phyloP scores from a whole-genome alignment of 2,113 vertebrate species.

The Pseudopipra pipra region DNA sequence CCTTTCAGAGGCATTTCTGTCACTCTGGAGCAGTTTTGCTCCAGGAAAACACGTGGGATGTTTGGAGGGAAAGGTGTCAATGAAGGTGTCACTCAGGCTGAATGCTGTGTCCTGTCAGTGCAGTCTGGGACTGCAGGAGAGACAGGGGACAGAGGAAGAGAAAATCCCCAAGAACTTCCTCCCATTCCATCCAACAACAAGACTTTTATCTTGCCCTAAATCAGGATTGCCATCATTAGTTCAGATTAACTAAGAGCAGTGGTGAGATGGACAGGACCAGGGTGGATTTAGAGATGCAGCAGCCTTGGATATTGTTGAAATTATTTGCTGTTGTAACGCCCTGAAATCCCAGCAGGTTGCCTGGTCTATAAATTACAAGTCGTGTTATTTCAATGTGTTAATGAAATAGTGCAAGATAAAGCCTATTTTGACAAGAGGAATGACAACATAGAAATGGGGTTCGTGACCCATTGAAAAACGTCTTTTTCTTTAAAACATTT shows the following conservation, averaged over 20 bases:
- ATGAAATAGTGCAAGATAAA: not conserved
- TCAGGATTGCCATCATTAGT: fast-evolving
- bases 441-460: not conserved
- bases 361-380: not conserved
- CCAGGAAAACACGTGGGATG: not conserved
- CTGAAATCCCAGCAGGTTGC: not conserved
- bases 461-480: not conserved
- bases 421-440: not conserved
- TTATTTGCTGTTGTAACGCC: not conserved
- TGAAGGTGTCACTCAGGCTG: not conserved
- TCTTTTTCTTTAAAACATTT: not conserved
- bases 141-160: not conserved
- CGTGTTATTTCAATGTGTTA: not conserved
- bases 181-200: not conserved
- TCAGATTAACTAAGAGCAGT: not conserved
- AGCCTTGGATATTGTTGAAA: fast-evolving
- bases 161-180: not conserved
- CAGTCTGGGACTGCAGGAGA: not conserved
- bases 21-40: not conserved
- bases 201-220: fast-evolving
- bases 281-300: not conserved
- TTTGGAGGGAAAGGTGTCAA: not conserved
- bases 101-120: not conserved
- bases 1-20: not conserved
- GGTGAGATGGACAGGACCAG: fast-evolving